Evolutionary conservation across 2,797 vertebrate species (phyloP).

Genomic region (Danio aesculapii): DNA sequence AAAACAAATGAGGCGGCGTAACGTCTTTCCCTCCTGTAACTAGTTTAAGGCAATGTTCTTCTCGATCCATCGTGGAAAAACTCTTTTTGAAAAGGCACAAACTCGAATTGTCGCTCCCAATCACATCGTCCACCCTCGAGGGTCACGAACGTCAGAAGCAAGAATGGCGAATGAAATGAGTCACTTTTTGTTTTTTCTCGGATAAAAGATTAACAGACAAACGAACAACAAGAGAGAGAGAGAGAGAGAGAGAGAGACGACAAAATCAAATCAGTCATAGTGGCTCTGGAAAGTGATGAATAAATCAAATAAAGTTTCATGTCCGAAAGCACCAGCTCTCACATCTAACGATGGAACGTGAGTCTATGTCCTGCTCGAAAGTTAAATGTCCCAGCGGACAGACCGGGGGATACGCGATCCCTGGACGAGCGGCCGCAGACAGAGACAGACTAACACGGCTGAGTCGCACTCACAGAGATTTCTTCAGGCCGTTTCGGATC

Average conservation of each 20-base stretch:
- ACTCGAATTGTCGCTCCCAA: slow-evolving; percentile 74
- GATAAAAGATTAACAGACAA: slow-evolving; percentile 47
- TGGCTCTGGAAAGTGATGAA: slow-evolving; percentile 57
- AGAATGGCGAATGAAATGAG: slow-evolving; percentile 68
- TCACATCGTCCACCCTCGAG: slow-evolving; percentile 65
- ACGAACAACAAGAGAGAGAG: slow-evolving; percentile 31
- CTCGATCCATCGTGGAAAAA: slow-evolving; percentile 81
- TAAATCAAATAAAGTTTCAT: slow-evolving; percentile 15
- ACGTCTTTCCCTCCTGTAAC: slow-evolving; percentile 68
- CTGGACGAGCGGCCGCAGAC: slow-evolving; percentile 41
- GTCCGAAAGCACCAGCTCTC: slow-evolving; percentile 63
- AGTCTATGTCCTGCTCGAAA: slow-evolving; percentile 57
- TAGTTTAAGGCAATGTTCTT: slow-evolving; percentile 95
- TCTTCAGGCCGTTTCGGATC: slow-evolving; percentile 66
- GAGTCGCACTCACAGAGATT: slow-evolving; percentile 54
- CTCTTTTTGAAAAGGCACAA: slow-evolving; percentile 91
- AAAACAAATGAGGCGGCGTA: slow-evolving; percentile 33
- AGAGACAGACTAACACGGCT: slow-evolving; percentile 56
- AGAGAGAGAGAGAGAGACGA: background rate
- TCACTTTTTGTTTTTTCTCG: slow-evolving; percentile 52
- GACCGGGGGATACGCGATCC: slow-evolving; percentile 42
- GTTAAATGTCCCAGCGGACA: slow-evolving; percentile 48
- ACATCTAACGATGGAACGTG: slow-evolving; percentile 51
- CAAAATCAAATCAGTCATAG: slow-evolving; percentile 55
- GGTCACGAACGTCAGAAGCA: slow-evolving; percentile 58